Base-by-base conservation (phyloP, 2,797 vertebrate species). In the Tenualosa thibaudeaui region DNA sequence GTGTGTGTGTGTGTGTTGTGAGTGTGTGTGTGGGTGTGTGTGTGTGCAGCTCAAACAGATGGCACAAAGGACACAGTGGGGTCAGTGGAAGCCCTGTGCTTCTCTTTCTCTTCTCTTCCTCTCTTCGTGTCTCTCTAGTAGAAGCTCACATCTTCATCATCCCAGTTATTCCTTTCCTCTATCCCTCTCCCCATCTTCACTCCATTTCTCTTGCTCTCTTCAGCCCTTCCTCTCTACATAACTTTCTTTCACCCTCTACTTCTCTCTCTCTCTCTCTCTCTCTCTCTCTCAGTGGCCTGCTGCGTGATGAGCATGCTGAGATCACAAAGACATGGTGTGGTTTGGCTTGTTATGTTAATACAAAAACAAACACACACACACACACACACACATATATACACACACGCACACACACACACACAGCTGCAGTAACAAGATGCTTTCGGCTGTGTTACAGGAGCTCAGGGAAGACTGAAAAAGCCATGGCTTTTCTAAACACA, bases 181-280 rank as follows among this genome's bases (percentile, higher is more conserved):
- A 15, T 56, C 17, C 56, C 7, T 9, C 24, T 10, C 13, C 51
- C 51, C 9, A 2, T 53, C 51, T 53, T 53, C 58, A 60, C n/a
- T 22, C n/a, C 6, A 90, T 90, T 89, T 89, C 82, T 86, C 53
- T 84, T 82, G 10, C 51, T 53, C 10, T 53, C 51, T 3, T 15
- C 51, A 13, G 12, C 51, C 68, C 87, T 85, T 83, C 85, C 90
- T 58, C 56, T 58, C 56, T 15, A 5, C 56, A n/a, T 19, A 5
- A 5, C 19, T 5, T 22, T 5, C 56, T 22, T 17, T 22, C 56
- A 5, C 17, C 56, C 3, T 58, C 51, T 19, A 17, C 19, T 22
- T n/a, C n/a, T 24, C 58, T 8, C 8, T 65, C 24, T 65, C 10
- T 65, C 3, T 4, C 26, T 31, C 6, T 9, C 7, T 65, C 24